Base-by-base conservation (phyloP, 2,797 vertebrate genomes). In the Pyrocephalus nanus region DNA sequence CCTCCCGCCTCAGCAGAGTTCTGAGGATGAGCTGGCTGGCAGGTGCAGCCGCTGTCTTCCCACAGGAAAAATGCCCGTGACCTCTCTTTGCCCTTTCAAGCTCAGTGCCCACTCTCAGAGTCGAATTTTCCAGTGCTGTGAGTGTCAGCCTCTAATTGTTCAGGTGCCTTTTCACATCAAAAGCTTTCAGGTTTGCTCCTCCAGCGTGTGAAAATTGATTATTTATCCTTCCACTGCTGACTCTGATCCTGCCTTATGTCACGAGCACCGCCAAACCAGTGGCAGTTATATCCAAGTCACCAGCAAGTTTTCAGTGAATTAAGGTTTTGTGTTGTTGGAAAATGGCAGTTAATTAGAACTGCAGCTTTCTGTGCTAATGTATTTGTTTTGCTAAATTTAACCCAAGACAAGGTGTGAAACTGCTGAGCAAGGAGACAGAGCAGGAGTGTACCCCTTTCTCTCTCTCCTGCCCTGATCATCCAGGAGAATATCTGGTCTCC, bases 341-440 rank as follows among this genome's bases (percentile, higher is more conserved):
- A 94, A 92, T 78, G 70, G 79, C 87, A 95, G 75, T 76, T 93
- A 95, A 93, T 94, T 96, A 93, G 61, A 88, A 84, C 51, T 30
- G 42, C 93, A 80, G 23, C 34, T 73, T 95, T 90, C 67, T 92
- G 70, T 90, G 71, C 62, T 88, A 75, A 76, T 45, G 38, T 87
- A 84, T 70, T 90, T 54, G 66, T 66, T 95, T 95, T 94, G 69
- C 93, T 94, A 95, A 95, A 95, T 96, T 94, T 90, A 95, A 79
- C 88, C 84, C 66, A 45, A 79, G 60, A 50, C 66, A 90, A 87
- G 77, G 90, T 85, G 90, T 48, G 83, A 92, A 93, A 75, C 32
- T 36, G 36, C 83, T 62, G 43, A 62, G 55, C 1, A 19, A 82
- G 55, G 66, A 92, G 74, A 66, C 73, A 81, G 80, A 66, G 53